Evolutionary conservation across 1,140 invertebrate species (phyloP).

Genomic region (Pogonomyrmex californicus): DNA sequence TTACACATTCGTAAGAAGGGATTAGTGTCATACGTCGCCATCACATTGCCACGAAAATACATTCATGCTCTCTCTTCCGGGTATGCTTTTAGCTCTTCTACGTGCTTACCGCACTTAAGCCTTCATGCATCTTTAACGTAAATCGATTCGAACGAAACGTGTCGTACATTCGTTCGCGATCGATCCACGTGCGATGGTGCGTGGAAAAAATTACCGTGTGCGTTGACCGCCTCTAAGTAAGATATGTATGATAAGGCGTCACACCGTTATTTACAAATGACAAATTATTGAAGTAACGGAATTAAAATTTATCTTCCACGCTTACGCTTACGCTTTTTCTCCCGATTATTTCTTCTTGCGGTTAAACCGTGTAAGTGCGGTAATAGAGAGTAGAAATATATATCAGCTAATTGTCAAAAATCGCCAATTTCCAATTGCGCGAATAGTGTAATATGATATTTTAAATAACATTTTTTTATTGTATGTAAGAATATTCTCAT

Average conservation of each 20-base stretch:
- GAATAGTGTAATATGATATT: not conserved
- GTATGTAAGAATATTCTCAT: too few relatives aligned
- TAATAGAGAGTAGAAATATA: not conserved
- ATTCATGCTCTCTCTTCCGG: not conserved
- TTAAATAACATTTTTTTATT: not conserved
- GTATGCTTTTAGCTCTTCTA: not conserved
- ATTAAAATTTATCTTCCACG: not conserved
- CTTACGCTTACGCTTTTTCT: not conserved
- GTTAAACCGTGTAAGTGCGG: not conserved
- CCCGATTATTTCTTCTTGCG: not conserved
- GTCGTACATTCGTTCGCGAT: conserved; percentile 28
- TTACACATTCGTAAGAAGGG: not conserved
- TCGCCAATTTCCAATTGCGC: conserved; percentile 3
- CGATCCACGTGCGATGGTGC: conserved; percentile 6
- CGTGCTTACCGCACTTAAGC: not conserved
- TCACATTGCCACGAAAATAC: not conserved
- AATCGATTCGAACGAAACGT: conserved; percentile 30
- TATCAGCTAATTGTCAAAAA: conserved; percentile 10
- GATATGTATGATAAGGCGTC: not conserved
- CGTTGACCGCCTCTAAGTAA: not conserved
- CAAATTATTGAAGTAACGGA: not conserved
- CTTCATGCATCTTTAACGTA: conserved; percentile 34
- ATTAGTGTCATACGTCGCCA: not conserved
- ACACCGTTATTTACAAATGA: not conserved
- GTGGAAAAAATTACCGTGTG: conserved; percentile 8